Base-by-base conservation (phyloP, 2,888 invertebrate genomes). In the Andricus curvator region DNA sequence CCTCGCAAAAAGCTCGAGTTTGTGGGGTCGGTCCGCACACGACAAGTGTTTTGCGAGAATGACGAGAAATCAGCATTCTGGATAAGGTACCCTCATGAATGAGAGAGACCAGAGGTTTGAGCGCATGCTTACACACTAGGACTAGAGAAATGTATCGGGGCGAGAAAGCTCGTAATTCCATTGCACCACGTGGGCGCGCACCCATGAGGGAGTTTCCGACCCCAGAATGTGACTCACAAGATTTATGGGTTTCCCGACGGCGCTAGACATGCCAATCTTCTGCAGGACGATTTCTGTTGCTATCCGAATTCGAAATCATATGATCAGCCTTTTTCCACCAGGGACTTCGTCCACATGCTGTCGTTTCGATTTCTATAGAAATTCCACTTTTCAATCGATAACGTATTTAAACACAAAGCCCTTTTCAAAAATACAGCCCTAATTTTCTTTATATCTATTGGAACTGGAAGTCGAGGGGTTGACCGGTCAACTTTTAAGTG, bases 141-240 rank as follows among this genome's bases (percentile, higher is more conserved):
- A 83, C 80, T 82, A 78, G 80, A 84, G 82, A 83, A 85, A 85
- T 85, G 80, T 81, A 77, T 80, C 78, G 56, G 79, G 74, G 66
- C 79, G 68, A 64, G 68, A 80, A 74, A 76, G 79, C 79, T 82
- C 81, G 90, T 89, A 91, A 91, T 91, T 91, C 90, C 91, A 88
- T 85, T 81, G 88, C 88, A 90, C 88, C 91, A 90, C 91, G 91
- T 90, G 91, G 89, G 85, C 82, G 84, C 86, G 81, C 86, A 88
- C 87, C 88, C 88, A 88, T 84, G 85, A 87, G 88, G 86, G 85
- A 78, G 56, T 84, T 80, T 84, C 76, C 82, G 68, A 84, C 90
- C 88, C 86, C 84, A 82, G 84, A 86, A 88, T 87, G 87, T 91
- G 91, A 91, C 90, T 91, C 91, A 91, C 85, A 91, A 91, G 91